Base-by-base conservation (phyloP, 2,888 invertebrate genomes). In the Gasteruption jaculator region DNA sequence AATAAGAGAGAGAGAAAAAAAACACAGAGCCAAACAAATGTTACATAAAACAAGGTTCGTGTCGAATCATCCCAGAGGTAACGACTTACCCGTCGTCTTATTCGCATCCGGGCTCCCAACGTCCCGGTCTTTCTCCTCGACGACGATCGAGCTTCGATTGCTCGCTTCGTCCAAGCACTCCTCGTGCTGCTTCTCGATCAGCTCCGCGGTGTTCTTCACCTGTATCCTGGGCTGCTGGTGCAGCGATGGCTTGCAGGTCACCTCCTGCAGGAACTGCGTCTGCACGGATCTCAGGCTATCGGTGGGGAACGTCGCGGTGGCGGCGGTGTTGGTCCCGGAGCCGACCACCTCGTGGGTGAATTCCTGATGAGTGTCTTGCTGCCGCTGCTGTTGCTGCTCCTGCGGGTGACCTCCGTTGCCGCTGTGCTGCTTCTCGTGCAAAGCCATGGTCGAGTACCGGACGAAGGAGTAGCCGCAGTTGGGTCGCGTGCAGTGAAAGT, bases 381-480 rank as follows among this genome's bases (percentile, higher is more conserved):
- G 48, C 2, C 32, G 10, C 18, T 46, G 54, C 1, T 53, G 50
- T 25, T 57, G 53, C 6, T 53, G 54, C 38, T 62, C 62, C 12
- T 58, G 59, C 39, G 52, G 49, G 14, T 48, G 45, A 5, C 44
- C 36, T 5, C 46, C 38, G 29, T 46, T 45, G 36, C 71, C 70
- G 27, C 66, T 61, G 58, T 85, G 85, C 55, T 83, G 81, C 55
- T 81, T 80, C 56, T 84, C 82, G 64, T 87, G 86, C 44, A 81
- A 73, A 7, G 78, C 75, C 83, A 87, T 85, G 2, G 81, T 80
- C n/a, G 82, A 81, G 65, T 85, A 84, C 33, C 83, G 76, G 5
- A 85, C 81, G 62, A 86, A 86, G 1, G 83, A 81, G 59, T 82
- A 85, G 49, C 82, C 81, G 63, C 86, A 87, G 46, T 77, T 77